Conservation (phyloP, 2,888 invertebrate species). For the Malthinus seriepunctatus region DNA sequence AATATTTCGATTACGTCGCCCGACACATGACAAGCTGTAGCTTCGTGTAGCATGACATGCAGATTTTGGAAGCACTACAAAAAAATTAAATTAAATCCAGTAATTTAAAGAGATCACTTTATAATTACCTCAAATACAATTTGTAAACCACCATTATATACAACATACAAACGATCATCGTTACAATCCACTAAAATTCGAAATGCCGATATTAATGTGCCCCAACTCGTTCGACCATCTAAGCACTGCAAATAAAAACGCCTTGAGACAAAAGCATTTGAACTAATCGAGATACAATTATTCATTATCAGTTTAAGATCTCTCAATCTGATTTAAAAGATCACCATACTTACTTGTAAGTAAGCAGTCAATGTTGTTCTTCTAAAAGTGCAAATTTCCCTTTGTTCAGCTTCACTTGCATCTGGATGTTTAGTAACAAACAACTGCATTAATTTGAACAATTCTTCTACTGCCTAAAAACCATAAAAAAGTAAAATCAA, state of each 20-base stretch:
- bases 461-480: constrained; percentile 81
- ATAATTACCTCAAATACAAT: constrained; percentile 72
- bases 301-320: neutral
- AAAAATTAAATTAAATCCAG: constrained; percentile 45
- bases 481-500: neutral
- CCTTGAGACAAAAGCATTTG: neutral
- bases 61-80: constrained; percentile 84
- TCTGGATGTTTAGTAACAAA: constrained; percentile 85
- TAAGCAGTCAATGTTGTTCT: constrained; percentile 87
- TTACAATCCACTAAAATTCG: constrained; percentile 87
- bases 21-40: constrained; percentile 84
- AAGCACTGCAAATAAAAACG: constrained; percentile 59
- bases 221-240: constrained; percentile 91
- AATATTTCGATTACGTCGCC: constrained; percentile 84
- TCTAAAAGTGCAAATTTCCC: constrained; percentile 84
- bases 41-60: constrained; percentile 93
- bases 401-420: constrained; percentile 72
- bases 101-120: constrained; percentile 26
- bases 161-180: constrained; percentile 85
- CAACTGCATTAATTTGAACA: constrained; percentile 87
- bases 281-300: neutral
- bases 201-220: constrained; percentile 88
- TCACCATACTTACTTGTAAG: constrained; percentile 63
- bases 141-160: constrained; percentile 87
- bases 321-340: neutral